Evolutionary conservation across 2,113 vertebrate species (phyloP), one percentile per base, ranked within the genome.

Genomic region (Entomyzon cyanotis): DNA sequence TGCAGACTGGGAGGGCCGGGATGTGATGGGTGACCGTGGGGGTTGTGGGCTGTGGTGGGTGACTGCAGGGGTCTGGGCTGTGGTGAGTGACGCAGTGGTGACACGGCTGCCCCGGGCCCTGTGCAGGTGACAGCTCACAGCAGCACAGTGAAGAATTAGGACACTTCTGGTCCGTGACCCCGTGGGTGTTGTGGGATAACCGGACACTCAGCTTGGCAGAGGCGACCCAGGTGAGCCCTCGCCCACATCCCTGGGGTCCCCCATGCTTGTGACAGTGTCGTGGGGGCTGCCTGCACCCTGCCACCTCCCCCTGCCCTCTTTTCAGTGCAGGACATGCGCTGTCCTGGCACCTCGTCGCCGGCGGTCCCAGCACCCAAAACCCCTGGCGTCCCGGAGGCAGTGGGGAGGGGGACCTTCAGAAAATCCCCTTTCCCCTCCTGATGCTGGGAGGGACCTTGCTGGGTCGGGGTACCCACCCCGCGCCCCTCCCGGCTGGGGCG

Each of bases 181-280:
- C 93, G 2, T n/a, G 64, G 79, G 55, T 96, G n/a, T 50, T 96
- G 82, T 18, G 7, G 46, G 84, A 83, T 20, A n/a, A 55, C 35
- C 69, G 9, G 39, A 78, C 2, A 0, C 23, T 97, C 60, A 87
- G 76, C 85, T 49, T 95, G 49, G 69, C 75, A 20, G 96, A 97
- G 28, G 79, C 71, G 1, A 76, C 94, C 7, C 93, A 92, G 97
- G 98, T 98, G 95, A 95, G 89, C 50, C 28, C 86, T 62, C 2
- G 0, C 92, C 28, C 23, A 0, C 5, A 4, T 5, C 30, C 28
- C 11, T 74, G 65, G 23, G 28, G 24, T 31, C 30, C 39, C 17
- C 12, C 18, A 15, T 25, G 5, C 58, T 53, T 14, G 47, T 62
- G 62, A 28, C 5, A 4, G 39, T 6, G 31, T 37, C 11, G 5